Percentiles rank a stretch among this genome's conserved stretches.
phyloP scores from a whole-genome alignment of 2,113 vertebrate genomes.

The Atrichornis clamosus region DNA sequence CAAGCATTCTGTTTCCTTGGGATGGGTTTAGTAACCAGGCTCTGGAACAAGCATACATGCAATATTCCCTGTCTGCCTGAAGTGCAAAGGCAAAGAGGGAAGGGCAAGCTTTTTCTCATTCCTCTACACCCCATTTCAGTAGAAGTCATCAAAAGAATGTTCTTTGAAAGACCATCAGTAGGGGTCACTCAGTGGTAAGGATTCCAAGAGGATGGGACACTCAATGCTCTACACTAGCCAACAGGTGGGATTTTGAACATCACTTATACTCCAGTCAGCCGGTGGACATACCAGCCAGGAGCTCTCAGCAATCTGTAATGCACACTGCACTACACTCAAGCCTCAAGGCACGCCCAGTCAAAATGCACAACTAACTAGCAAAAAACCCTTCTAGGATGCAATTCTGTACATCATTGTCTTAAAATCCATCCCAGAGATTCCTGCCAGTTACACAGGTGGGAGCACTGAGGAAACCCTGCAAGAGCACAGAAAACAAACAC shows the following conservation, averaged over 20 bases:
- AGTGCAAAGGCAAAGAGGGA: neutral
- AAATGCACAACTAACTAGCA: neutral
- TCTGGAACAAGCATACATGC: neutral
- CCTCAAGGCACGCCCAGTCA: accelerated
- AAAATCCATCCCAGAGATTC: neutral
- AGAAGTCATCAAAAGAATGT: neutral
- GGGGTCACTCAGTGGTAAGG: neutral
- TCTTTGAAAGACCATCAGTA: neutral
- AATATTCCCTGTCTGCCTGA: neutral
- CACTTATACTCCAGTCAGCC: neutral
- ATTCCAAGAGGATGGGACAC: neutral
- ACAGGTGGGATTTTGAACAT: neutral
- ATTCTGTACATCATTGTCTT: neutral
- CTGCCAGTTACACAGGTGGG: accelerated
- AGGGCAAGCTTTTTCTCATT: neutral
- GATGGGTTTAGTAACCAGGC: neutral
- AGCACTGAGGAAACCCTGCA: neutral
- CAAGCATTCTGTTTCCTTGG: neutral
- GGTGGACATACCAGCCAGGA: neutral
- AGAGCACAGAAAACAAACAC: neutral
- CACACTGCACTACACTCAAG: neutral
- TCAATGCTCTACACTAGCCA: accelerated
- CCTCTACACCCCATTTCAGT: too few relatives aligned
- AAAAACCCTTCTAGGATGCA: neutral
- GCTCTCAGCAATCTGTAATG: accelerated